Evolutionary conservation across 2,888 invertebrate genomes (phyloP).

Genomic region (Tubiluchus corallicola): DNA sequence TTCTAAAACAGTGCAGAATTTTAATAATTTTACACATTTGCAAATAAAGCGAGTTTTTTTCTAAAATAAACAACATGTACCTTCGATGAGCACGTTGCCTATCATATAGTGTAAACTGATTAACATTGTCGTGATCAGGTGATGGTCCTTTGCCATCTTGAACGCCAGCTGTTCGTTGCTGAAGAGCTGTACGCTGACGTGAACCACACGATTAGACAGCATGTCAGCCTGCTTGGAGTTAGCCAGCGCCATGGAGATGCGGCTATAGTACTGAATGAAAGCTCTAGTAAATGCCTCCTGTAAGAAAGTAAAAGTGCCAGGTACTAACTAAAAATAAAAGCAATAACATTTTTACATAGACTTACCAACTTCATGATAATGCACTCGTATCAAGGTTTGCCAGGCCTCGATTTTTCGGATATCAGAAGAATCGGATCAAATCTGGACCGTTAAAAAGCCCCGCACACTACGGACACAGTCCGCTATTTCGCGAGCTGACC

Average conservation of each 20-base stretch:
- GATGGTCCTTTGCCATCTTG: constrained; percentile 72
- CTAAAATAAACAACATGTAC: too few species aligned
- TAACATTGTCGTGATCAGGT: constrained; percentile 79
- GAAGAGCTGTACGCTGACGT: constrained; percentile 88
- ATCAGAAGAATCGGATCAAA: too few species aligned
- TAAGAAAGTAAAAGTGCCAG: constrained; percentile 10
- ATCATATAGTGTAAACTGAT: constrained; percentile 78
- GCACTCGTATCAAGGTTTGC: too few species aligned
- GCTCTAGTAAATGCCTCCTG: constrained; percentile 73
- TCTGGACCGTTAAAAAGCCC: too few species aligned
- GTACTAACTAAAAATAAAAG: neutral
- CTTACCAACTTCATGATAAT: too few species aligned
- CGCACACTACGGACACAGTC: too few species aligned
- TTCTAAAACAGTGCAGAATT: too few species aligned
- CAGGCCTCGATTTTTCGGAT: too few species aligned
- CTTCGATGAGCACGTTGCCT: constrained; percentile 61
- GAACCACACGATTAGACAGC: constrained; percentile 83
- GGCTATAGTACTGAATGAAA: constrained; percentile 87
- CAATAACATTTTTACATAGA: too few species aligned
- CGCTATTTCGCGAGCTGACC: too few species aligned
- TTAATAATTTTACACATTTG: too few species aligned
- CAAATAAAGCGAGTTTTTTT: too few species aligned
- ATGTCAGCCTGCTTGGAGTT: constrained; percentile 69
- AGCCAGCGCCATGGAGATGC: constrained; percentile 77
- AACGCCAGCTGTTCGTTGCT: constrained; percentile 77